Conservation (phyloP, 2,797 vertebrate genomes). For the Hemitrygon akajei region DNA sequence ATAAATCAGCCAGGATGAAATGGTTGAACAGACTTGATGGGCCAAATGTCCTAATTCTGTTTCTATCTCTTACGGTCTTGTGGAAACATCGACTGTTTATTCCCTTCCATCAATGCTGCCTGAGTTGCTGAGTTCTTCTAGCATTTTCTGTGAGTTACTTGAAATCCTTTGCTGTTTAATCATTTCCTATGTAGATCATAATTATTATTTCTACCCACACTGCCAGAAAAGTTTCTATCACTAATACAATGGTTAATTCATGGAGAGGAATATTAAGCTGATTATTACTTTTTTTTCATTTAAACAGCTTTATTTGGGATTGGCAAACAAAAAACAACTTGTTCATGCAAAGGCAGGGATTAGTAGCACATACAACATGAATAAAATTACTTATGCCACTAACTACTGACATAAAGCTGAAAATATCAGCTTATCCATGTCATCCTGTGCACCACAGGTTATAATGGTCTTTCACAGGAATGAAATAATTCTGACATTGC, state of each 20-base stretch:
- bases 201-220: too few species aligned
- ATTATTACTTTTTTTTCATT: background rate
- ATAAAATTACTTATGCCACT: background rate
- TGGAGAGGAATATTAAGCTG: background rate
- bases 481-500: background rate
- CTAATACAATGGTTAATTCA: background rate
- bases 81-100: too few species aligned
- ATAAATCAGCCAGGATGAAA: too few species aligned
- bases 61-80: too few species aligned
- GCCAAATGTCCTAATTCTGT: too few species aligned
- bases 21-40: too few species aligned
- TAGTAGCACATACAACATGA: background rate
- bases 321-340: background rate
- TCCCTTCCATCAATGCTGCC: too few species aligned
- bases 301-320: background rate
- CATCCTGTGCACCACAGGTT: background rate
- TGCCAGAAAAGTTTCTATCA: background rate
- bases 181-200: background rate
- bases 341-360: background rate
- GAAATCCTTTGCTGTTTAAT: background rate
- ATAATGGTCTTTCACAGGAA: slow-evolving; percentile 16
- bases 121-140: too few species aligned
- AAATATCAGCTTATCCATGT: background rate
- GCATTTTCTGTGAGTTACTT: too few species aligned
- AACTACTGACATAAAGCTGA: background rate